phyloP scores from a whole-genome alignment of 1,140 invertebrate genomes.

The Chironomus striatipennis region DNA sequence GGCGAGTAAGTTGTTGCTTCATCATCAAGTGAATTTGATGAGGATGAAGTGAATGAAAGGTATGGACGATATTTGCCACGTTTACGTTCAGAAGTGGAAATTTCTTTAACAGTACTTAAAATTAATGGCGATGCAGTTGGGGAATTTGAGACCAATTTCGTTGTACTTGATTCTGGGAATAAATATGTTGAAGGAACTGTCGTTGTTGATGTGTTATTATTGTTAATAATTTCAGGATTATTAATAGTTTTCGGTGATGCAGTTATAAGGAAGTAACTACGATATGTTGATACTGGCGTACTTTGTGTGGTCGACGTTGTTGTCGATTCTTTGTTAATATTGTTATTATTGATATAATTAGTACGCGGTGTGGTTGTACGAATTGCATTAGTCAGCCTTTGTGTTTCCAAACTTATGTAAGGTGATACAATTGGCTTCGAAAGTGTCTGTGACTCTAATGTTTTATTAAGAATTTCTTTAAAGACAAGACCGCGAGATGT shows the following conservation, averaged over 20 bases:
- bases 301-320: constrained; percentile 27
- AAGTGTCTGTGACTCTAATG: constrained; percentile 30
- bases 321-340: constrained; percentile 18
- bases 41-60: constrained; percentile 31
- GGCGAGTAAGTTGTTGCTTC: constrained; percentile 38
- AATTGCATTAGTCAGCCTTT: constrained; percentile 6
- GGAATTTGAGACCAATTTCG: neutral
- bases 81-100: constrained; percentile 18
- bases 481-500: constrained; percentile 32
- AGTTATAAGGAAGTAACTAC: constrained; percentile 30
- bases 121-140: constrained; percentile 20
- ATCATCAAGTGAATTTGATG: constrained; percentile 29
- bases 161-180: constrained; percentile 18
- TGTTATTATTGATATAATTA: constrained; percentile 28
- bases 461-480: constrained; percentile 33
- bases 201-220: neutral
- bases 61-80: constrained; percentile 33
- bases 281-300: constrained; percentile 27
- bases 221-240: neutral
- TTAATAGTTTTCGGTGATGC: constrained; percentile 28
- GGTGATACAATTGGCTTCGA: constrained; percentile 35
- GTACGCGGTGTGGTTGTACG: constrained; percentile 21
- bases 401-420: constrained; percentile 36
- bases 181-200: neutral
- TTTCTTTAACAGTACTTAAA: neutral